These are phyloP conservation scores for Sylvilagus bachmani DNA, from an alignment of 2,113 vertebrate species.

Conservation along the genomic window DNA sequence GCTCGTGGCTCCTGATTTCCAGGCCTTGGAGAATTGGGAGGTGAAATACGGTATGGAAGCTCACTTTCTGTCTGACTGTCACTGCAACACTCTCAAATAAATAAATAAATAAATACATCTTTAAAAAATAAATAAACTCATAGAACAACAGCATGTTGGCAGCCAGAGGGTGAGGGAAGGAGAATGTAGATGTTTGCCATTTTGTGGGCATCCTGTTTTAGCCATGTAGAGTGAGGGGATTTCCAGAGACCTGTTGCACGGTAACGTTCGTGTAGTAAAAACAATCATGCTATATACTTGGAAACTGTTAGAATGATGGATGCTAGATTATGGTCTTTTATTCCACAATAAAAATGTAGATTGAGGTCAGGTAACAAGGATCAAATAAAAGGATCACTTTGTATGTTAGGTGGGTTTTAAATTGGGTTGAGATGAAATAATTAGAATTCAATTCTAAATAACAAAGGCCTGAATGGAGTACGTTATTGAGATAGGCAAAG, in stretches of 20 bases:
- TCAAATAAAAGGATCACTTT: conserved; percentile 46
- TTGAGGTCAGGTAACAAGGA: conserved; percentile 25
- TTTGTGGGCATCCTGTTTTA: not conserved
- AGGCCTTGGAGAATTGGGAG: no score
- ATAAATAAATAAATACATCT: no score
- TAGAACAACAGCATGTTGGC: not conserved
- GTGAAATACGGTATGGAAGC: no score
- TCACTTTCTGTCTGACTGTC: no score
- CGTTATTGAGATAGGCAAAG: not conserved
- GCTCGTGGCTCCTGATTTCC: no score
- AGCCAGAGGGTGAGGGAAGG: not conserved
- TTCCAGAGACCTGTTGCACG: not conserved
- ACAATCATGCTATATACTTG: not conserved
- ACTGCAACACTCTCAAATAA: no score
- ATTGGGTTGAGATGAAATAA: conserved; percentile 29
- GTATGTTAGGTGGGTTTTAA: conserved; percentile 12
- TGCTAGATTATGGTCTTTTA: not conserved
- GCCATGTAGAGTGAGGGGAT: fast-evolving
- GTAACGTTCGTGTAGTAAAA: not conserved
- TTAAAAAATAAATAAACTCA: not conserved
- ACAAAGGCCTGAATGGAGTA: not conserved
- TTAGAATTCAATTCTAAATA: conserved; percentile 45
- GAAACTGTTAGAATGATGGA: not conserved
- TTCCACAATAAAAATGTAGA: not conserved
- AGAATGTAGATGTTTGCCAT: fast-evolving